Evolutionary conservation across 2,113 vertebrate species (phyloP), one percentile per base, ranked within the genome.

Genomic region (Galbula dea): DNA sequence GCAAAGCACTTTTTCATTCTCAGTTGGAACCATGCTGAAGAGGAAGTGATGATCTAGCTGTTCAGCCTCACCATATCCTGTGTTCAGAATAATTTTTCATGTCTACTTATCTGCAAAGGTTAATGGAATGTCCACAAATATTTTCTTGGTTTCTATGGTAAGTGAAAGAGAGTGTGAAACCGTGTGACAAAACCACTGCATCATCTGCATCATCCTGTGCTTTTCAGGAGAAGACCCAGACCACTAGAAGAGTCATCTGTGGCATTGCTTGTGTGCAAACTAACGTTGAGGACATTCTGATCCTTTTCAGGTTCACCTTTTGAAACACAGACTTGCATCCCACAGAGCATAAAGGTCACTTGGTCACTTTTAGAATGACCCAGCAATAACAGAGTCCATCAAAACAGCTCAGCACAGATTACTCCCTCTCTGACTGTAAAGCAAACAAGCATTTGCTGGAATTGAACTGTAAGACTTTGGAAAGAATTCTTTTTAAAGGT

Each of bases 141-240:
- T 98, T 98, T 98, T 92, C 81, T 96, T 96, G 80, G 96, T 98
- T 98, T 97, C 97, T 97, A 96, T 96, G 97, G 97, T 97, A 96
- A 97, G 93, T 94, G 79, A 87, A 72, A 85, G 59, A 73, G 88
- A 88, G 59, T 63, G 74, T 61, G 86, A 96, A 95, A 83, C 93
- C 93, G 66, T 80, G 86, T 91, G 68, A 96, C 93, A 97, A 84
- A 97, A 96, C 95, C 97, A 95, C 91, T 45, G 71, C 85, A 65
- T 85, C 72, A 85, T 94, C 84, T 88, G 26, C 84, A 92, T 94
- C 93, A 68, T 94, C 94, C 92, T 90, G 57, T 96, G 93, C 83
- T 96, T 96, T 87, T 96, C 92, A 93, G 95, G 95, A 97, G 95
- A 96, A 91, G 82, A 85, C 78, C 61, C 43, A 83, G 88, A 77